Percentiles rank a stretch among this genome's conserved stretches.
Conservation (phyloP, 2,888 invertebrate genomes). For the Parnassius mnemosyne region DNA sequence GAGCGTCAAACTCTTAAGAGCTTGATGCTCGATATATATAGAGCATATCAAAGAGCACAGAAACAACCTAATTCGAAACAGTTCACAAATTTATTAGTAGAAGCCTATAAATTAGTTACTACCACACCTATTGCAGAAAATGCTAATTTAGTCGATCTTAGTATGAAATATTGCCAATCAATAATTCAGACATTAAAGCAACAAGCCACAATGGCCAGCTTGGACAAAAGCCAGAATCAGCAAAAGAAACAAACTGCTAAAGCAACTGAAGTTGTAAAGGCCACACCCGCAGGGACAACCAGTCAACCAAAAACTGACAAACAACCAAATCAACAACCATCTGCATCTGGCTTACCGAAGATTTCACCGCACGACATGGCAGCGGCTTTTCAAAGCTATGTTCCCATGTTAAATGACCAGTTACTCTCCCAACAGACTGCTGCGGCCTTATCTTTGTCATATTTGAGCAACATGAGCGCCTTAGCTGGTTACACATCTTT, state of each 20-base stretch:
- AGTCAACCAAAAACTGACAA: constrained; percentile 45
- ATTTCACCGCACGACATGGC: constrained; percentile 63
- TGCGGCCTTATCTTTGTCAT: constrained; percentile 60
- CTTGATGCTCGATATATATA: constrained; percentile 81
- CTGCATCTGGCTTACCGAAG: constrained; percentile 50
- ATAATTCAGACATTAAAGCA: constrained; percentile 81
- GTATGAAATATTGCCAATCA: constrained; percentile 85
- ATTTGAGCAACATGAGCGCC: constrained; percentile 62
- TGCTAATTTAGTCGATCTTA: constrained; percentile 83
- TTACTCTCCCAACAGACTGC: constrained; percentile 62
- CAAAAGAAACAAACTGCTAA: constrained; percentile 62
- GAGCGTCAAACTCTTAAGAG: constrained; percentile 75
- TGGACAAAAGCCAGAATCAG: constrained; percentile 60
- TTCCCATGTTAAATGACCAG: constrained; percentile 64
- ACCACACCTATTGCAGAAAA: constrained; percentile 82
- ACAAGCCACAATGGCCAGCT: constrained; percentile 63
- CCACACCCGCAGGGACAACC: constrained; percentile 37
- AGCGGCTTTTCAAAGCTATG: constrained; percentile 62
- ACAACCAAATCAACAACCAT: constrained; percentile 36
- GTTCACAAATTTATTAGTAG: constrained; percentile 83
- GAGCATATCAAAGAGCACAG: constrained; percentile 84
- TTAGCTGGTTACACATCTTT: constrained; percentile 57
- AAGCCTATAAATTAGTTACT: constrained; percentile 85
- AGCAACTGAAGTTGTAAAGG: constrained; percentile 39
- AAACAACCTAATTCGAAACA: constrained; percentile 82